Evolutionary conservation across 92 coral and sea anemone genomes (phyloP).

Genomic region (Phenganax stokvisi): DNA sequence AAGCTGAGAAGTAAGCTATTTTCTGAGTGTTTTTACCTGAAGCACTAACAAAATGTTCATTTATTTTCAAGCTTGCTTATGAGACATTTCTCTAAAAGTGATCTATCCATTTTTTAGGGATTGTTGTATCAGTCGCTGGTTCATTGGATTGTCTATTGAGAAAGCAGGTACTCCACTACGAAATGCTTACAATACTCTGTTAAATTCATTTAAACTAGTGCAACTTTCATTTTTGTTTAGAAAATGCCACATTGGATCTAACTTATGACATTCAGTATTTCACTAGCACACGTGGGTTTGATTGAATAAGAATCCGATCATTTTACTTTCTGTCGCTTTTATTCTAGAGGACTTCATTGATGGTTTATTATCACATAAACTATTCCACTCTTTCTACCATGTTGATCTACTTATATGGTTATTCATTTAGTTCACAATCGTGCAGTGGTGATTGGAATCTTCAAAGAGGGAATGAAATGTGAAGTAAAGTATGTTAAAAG

Average conservation of each 20-base stretch:
- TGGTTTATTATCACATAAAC: not conserved
- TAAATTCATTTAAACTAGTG: not conserved
- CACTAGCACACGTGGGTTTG: constrained; percentile 69
- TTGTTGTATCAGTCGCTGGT: constrained; percentile 75
- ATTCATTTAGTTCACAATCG: constrained; percentile 59
- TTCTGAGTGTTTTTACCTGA: not conserved
- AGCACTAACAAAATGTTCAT: not conserved
- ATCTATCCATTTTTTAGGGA: constrained; percentile 39
- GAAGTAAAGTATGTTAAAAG: constrained; percentile 87
- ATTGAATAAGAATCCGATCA: not conserved
- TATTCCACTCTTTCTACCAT: not conserved
- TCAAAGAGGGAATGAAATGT: constrained; percentile 83
- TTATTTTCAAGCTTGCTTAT: not conserved
- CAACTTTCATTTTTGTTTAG: constrained; percentile 38
- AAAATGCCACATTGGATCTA: constrained; percentile 82
- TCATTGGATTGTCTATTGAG: constrained; percentile 81
- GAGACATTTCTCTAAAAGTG: not conserved
- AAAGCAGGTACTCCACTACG: constrained; percentile 60
- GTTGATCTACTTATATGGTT: not conserved
- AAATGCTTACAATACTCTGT: not conserved
- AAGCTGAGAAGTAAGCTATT: constrained; percentile 61
- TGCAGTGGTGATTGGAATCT: constrained; percentile 58
- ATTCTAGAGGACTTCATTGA: not conserved
- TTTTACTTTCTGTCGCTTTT: not conserved
- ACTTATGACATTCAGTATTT: constrained; percentile 88